Percentiles rank a stretch among this genome's conserved stretches.
Evolutionary conservation across 2,797 vertebrate species (phyloP).

Genomic region (Liparis tanakae): DNA sequence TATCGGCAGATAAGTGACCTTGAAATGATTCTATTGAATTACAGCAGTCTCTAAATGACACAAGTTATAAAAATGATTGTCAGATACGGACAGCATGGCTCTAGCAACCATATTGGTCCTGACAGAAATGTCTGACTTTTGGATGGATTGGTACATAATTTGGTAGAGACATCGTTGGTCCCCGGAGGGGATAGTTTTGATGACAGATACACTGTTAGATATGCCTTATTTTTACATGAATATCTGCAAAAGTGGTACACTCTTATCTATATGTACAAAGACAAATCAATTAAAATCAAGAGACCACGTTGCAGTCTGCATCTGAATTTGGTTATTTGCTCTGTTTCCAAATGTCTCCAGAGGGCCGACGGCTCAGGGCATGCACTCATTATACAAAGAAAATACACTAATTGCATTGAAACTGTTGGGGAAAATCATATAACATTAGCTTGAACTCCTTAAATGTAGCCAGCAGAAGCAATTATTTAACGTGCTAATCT

Average conservation of each 20-base stretch:
- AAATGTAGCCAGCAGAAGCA: too few species aligned
- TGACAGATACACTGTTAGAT: background rate
- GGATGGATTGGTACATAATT: background rate
- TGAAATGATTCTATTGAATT: background rate
- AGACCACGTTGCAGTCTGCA: background rate
- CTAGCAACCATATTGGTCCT: background rate
- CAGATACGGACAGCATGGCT: background rate
- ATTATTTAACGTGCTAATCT: too few species aligned
- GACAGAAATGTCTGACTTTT: background rate
- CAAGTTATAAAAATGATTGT: background rate
- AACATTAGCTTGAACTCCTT: too few species aligned
- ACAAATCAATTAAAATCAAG: background rate
- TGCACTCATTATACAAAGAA: conserved; percentile 58
- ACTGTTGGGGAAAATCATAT: too few species aligned
- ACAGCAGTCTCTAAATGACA: background rate
- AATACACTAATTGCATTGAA: conserved; percentile 62
- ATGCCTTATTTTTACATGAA: background rate
- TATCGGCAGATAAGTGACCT: background rate
- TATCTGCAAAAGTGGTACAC: background rate
- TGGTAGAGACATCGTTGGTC: background rate
- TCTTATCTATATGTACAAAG: background rate
- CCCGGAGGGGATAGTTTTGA: background rate
- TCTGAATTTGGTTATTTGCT: conserved; percentile 15
- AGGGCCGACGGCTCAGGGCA: conserved; percentile 37
- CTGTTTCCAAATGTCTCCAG: conserved; percentile 23